Evolutionary conservation across 1,140 invertebrate genomes (phyloP).

Genomic region (Brachionus asplanchnoidis): DNA sequence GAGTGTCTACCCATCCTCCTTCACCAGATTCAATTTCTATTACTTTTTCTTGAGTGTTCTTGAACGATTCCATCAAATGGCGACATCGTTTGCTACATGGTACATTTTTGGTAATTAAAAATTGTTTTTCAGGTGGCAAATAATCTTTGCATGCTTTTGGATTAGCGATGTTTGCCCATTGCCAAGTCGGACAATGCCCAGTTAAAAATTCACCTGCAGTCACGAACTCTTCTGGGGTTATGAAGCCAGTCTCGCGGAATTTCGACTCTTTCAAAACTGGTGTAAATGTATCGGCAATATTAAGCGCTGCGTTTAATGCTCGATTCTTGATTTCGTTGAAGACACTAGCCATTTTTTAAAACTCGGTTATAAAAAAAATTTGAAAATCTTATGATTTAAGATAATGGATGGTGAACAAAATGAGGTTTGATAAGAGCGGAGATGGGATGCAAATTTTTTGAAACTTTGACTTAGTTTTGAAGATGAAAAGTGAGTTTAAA

Average conservation of each 20-base stretch:
- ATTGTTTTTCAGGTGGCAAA: constrained; percentile 90
- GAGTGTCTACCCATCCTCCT: constrained; percentile 97
- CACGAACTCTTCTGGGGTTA: constrained; percentile 84
- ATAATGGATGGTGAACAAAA: not conserved
- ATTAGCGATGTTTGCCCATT: constrained; percentile 86
- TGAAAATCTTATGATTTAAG: constrained; percentile 3
- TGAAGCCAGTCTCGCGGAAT: constrained; percentile 92
- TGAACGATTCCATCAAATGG: constrained; percentile 48
- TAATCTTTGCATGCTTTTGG: constrained; percentile 70
- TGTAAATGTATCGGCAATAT: constrained; percentile 89
- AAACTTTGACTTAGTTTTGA: not conserved
- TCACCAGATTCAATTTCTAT: constrained; percentile 82
- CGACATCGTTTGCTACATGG: constrained; percentile 42
- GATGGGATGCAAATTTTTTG: not conserved
- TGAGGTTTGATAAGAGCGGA: not conserved
- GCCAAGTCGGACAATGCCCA: constrained; percentile 98
- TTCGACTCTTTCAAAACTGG: constrained; percentile 97
- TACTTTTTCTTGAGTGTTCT: constrained; percentile 57
- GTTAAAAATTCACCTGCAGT: constrained; percentile 95
- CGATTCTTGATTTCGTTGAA: constrained; percentile 38
- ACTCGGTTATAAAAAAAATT: not conserved
- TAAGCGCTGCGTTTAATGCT: constrained; percentile 65
- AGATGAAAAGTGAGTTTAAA: not conserved
- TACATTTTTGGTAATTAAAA: constrained; percentile 86
- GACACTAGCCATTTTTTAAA: constrained; percentile 36